phyloP scores from a whole-genome alignment of 2,888 invertebrate genomes.

The Cosmopolites sordidus region DNA sequence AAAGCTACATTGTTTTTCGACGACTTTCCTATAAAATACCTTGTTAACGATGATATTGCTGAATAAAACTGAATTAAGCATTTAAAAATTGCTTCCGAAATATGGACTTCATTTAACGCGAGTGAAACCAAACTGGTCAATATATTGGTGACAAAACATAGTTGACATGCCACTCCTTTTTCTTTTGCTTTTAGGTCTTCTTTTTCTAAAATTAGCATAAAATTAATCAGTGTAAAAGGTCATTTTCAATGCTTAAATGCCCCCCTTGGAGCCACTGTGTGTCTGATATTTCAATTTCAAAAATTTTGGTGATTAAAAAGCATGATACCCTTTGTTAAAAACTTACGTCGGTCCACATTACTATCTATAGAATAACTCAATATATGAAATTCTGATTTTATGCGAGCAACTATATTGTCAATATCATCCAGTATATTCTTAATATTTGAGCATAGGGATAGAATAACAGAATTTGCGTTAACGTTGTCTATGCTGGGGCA shows the following conservation, averaged over 20 bases:
- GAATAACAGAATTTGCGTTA: slow-evolving; percentile 40
- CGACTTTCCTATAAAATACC: slow-evolving; percentile 55
- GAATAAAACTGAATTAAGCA: slow-evolving; percentile 54
- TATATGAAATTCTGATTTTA: slow-evolving; percentile 45
- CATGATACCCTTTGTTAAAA: not conserved
- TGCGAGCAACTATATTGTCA: slow-evolving; percentile 45
- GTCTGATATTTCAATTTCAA: too few relatives aligned
- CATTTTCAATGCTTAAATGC: too few relatives aligned
- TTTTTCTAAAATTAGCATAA: slow-evolving; percentile 39
- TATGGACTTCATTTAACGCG: slow-evolving; percentile 51
- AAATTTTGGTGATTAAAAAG: not conserved
- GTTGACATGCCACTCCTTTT: slow-evolving; percentile 55
- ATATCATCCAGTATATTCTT: slow-evolving; percentile 47
- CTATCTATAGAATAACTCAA: slow-evolving; percentile 39
- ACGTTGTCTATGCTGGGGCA: slow-evolving; percentile 30
- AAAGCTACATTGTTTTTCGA: slow-evolving; percentile 50
- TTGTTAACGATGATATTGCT: slow-evolving; percentile 54
- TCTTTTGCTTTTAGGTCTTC: slow-evolving; percentile 53
- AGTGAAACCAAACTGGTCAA: slow-evolving; percentile 51
- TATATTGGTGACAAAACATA: slow-evolving; percentile 54
- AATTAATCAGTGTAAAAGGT: too few relatives aligned
- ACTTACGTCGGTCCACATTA: slow-evolving; percentile 40
- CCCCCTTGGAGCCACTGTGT: too few relatives aligned
- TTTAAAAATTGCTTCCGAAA: slow-evolving; percentile 55
- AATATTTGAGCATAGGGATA: slow-evolving; percentile 43